Conservation (phyloP, 2,797 vertebrate species). For the Coregonus sp. region DNA sequence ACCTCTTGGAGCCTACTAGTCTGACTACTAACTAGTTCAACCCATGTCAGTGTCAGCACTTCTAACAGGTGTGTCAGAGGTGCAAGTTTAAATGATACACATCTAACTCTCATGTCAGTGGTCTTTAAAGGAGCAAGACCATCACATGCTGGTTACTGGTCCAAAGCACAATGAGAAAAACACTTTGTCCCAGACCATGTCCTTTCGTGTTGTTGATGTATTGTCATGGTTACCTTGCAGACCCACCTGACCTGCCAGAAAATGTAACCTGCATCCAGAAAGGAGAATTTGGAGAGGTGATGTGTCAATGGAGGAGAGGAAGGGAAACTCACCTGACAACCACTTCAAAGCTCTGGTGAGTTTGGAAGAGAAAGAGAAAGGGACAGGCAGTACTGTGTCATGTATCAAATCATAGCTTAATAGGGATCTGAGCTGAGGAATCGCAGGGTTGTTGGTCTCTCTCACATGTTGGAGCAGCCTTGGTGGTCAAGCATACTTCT, state of each 20-base stretch:
- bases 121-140: no score
- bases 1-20: not conserved
- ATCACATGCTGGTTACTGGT: no score
- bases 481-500: not conserved
- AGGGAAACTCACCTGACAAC: slow-evolving; percentile 66
- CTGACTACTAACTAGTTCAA: not conserved
- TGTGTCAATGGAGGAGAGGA: slow-evolving; percentile 83
- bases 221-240: slow-evolving; percentile 65
- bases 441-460: not conserved
- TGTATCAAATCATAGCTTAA: not conserved
- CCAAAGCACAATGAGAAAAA: no score
- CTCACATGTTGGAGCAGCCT: not conserved
- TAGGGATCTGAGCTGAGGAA: not conserved
- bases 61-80: no score
- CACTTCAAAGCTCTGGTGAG: slow-evolving; percentile 73
- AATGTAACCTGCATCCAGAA: slow-evolving; percentile 81
- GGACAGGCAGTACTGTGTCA: not conserved
- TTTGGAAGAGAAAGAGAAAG: slow-evolving; percentile 26
- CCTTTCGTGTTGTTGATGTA: not conserved
- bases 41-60: not conserved
- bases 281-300: slow-evolving; percentile 60
- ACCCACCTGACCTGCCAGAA: slow-evolving; percentile 77
- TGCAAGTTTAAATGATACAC: no score
- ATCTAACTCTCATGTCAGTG: no score
- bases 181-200: not conserved